Evolutionary conservation across 92 coral and sea anemone species (phyloP).

Genomic region (Phenganax stokvisi): DNA sequence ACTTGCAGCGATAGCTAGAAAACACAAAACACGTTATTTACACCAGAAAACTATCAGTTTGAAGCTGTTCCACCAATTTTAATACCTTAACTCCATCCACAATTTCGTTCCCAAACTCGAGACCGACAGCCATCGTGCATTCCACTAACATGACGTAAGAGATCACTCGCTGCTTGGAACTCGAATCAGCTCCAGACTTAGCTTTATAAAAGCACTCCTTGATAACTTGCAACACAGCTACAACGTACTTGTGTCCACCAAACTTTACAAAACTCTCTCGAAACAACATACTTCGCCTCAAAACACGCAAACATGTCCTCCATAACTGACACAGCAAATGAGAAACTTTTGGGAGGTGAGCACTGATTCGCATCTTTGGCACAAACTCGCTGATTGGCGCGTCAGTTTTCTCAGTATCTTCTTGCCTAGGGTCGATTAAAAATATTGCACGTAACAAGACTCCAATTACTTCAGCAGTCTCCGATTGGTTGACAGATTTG

Average conservation of each 20-base stretch:
- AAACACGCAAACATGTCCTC: constrained; percentile 75
- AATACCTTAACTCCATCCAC: constrained; percentile 34
- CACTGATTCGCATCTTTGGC: constrained; percentile 11
- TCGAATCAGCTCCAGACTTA: not conserved
- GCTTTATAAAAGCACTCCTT: constrained; percentile 28
- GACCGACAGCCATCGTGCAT: constrained; percentile 22
- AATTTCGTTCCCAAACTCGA: constrained; percentile 21
- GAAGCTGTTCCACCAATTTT: not conserved
- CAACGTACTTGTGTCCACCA: constrained; percentile 42
- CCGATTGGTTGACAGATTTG: no score
- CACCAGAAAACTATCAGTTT: not conserved
- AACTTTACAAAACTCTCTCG: constrained; percentile 62
- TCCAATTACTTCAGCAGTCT: not conserved
- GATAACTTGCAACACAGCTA: constrained; percentile 13
- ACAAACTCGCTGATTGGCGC: constrained; percentile 20
- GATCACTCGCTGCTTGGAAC: not conserved
- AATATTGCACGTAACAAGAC: constrained; percentile 25
- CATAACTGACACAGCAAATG: constrained; percentile 53
- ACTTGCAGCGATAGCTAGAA: constrained; percentile 23
- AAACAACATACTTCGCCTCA: constrained; percentile 61
- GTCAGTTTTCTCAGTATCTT: not conserved
- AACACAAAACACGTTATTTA: not conserved
- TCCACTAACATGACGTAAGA: constrained; percentile 27
- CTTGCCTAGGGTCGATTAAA: constrained; percentile 15
- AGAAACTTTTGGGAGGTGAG: constrained; percentile 9